These are phyloP conservation scores for Eupithecia exiguata DNA, from an alignment of 2,888 invertebrate genomes.

Conservation along the genomic window DNA sequence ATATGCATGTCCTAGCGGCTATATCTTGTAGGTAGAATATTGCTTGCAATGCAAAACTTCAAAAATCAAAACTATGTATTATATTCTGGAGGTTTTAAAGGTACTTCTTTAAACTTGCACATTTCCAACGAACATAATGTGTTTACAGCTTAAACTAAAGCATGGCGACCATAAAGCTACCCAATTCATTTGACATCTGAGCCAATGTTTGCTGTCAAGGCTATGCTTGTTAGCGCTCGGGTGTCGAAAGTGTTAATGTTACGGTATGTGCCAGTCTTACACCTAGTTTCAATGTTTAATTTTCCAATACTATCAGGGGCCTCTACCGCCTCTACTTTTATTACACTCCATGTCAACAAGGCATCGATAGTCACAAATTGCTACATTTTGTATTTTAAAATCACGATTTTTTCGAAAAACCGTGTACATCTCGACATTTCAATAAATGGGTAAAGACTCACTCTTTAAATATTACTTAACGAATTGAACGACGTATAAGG, in stretches of 20 bases:
- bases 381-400: neutral
- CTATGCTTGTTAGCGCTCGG: slow-evolving; percentile 35
- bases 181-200: slow-evolving; percentile 29
- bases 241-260: slow-evolving; percentile 32
- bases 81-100: neutral
- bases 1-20: neutral
- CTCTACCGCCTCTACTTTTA: neutral
- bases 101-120: neutral
- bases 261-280: slow-evolving; percentile 20
- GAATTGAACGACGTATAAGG: neutral
- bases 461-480: slow-evolving; percentile 15
- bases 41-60: neutral
- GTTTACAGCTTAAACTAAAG: neutral
- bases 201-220: slow-evolving; percentile 41
- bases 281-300: slow-evolving; percentile 21
- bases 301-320: neutral
- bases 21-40: neutral
- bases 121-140: neutral
- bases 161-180: slow-evolving; percentile 11
- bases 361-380: slow-evolving; percentile 1
- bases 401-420: neutral
- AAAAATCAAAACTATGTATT: neutral
- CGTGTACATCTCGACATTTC: slow-evolving; percentile 11
- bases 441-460: slow-evolving; percentile 14
- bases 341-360: slow-evolving; percentile 10